Evolutionary conservation across 2,113 vertebrate species (phyloP).

Genomic region (Podilymbus podiceps): DNA sequence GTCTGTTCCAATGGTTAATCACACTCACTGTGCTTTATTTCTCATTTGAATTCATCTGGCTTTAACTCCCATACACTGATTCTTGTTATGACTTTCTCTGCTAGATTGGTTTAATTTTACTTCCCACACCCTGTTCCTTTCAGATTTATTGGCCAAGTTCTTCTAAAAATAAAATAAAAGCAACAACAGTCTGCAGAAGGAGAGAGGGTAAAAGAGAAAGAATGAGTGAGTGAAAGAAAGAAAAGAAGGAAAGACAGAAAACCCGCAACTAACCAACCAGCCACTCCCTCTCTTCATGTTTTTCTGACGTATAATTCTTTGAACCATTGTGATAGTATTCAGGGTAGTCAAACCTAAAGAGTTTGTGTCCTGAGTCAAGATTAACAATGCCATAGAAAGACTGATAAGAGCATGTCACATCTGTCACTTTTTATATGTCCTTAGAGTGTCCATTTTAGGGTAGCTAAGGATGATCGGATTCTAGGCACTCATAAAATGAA

Average conservation of each 20-base stretch:
- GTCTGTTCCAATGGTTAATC: constrained; percentile 35
- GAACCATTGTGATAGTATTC: neutral
- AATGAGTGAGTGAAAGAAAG: no score
- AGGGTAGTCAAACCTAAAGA: neutral
- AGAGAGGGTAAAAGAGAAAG: neutral
- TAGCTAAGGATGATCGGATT: neutral
- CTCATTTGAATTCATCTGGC: constrained; percentile 36
- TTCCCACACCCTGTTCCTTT: constrained; percentile 8
- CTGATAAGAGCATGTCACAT: neutral
- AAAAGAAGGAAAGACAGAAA: no score
- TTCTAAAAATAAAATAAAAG: constrained; percentile 33
- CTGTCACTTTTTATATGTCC: neutral
- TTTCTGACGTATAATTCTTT: neutral
- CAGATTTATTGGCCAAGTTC: constrained; percentile 28
- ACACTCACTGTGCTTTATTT: constrained; percentile 3
- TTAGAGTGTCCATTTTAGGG: neutral
- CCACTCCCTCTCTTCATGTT: neutral
- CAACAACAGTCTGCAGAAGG: neutral
- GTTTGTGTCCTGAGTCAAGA: neutral
- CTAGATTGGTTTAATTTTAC: constrained; percentile 53
- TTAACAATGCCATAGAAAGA: neutral
- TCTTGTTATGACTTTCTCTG: constrained; percentile 42
- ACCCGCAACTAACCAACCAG: no score
- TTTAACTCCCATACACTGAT: constrained; percentile 21
- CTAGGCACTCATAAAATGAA: neutral